Base-by-base conservation (phyloP, 2,888 invertebrate species). In the Ypsolopha scabrella region DNA sequence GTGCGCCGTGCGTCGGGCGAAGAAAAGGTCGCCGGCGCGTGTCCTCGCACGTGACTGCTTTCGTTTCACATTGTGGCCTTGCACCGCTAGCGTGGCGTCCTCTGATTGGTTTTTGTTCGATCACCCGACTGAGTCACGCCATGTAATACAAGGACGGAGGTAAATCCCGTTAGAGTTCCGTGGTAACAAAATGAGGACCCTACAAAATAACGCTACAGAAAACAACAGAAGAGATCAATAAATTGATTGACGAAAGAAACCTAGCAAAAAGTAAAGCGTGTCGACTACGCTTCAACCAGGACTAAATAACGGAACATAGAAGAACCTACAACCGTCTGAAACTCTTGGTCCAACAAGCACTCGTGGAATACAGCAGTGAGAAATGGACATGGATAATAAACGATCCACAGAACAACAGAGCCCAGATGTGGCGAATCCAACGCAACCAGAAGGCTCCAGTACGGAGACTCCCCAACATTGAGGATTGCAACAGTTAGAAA, bases 401-500 rank as follows among this genome's bases (percentile, higher is more conserved):
- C 11, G 35, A 44, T 38, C 43, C 38, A 10, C 36, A 52, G 24
- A 38, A 52, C 39, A 52, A 52, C 35, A 36, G 49, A 36, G 48
- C 44, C 2, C 10, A 48, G 11, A 48, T 52, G 44, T 52, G 48
- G 52, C 43, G 45, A 41, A 52, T 52, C 6, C 51, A 51, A 51
- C 14, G 39, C 10, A 8, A 10, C 33, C n/a, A 39, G n/a, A 51
- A 46, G 39, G 39, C 37, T 10, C 51, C 51, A 10, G 33, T 14
- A 7, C 37, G 36, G 13, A 37, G 44, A 14, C 38, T 51, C 6
- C 51, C 51, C 8, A 1, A 11, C 11, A 48, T 52, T 38, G 41
- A 39, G 46, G 41, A 41, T 10, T 50, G 46, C 35, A 35, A 39
- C 14, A 44, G 14, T 13, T 46, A 52, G 41, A 41, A 44, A 46